Conservation (phyloP, 37 sponge, comb jelly and placozoan genomes). For the Agelas oroides region DNA sequence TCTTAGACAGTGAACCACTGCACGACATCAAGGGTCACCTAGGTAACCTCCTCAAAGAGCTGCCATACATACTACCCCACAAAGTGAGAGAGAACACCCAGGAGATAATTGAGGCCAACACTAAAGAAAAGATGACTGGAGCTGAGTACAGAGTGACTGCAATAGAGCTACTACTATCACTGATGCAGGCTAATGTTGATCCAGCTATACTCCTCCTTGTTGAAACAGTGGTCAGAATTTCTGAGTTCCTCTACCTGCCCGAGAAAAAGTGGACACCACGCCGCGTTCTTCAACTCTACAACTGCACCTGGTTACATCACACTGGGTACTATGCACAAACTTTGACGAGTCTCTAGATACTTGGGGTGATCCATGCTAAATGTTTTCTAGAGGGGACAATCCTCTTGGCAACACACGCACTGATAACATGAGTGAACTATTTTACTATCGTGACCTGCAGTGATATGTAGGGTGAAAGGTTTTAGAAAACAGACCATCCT, state of each 20-base stretch:
- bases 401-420: too few relatives aligned
- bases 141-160: conserved; percentile 1
- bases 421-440: too few relatives aligned
- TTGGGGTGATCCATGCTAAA: too few relatives aligned
- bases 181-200: neutral
- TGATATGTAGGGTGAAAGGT: too few relatives aligned
- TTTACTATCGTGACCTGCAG: too few relatives aligned
- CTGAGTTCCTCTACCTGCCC: conserved; percentile 1
- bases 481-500: too few relatives aligned
- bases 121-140: conserved; percentile 17
- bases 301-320: conserved; percentile 20
- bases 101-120: neutral
- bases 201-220: neutral
- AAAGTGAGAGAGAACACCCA: neutral
- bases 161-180: neutral
- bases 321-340: neutral
- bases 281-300: conserved; percentile 21
- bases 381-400: too few relatives aligned
- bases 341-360: too few relatives aligned
- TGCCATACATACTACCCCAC: conserved; percentile 14
- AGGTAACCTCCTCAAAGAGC: neutral
- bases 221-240: conserved; percentile 5
- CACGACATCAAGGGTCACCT: conserved; percentile 22
- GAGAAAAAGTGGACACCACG: conserved; percentile 1
- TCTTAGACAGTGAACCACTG: conserved; percentile 16